These are phyloP conservation scores for Papio anubis DNA, from an alignment of 2,113 vertebrate genomes.

Conservation along the genomic window DNA sequence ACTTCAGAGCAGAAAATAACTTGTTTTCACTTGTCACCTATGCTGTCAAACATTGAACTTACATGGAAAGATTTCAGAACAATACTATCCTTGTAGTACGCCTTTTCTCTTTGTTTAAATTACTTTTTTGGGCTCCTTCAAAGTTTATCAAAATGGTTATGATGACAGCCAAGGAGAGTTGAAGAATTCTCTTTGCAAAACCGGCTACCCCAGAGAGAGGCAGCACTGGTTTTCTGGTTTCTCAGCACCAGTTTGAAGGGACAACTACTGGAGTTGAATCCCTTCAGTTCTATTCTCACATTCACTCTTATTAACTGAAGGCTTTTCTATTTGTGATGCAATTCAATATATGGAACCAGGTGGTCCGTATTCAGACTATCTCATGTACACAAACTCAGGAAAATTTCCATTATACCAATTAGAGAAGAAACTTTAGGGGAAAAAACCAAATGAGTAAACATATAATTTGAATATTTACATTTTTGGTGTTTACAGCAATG, in stretches of 20 bases:
- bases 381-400: neutral
- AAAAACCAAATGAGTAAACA: neutral
- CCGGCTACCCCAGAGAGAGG: neutral
- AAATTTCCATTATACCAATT: neutral
- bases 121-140: neutral
- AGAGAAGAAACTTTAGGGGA: neutral
- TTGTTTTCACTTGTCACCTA: neutral
- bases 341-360: neutral
- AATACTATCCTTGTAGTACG: neutral
- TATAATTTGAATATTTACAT: neutral
- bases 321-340: neutral
- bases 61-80: neutral
- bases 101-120: constrained; percentile 10
- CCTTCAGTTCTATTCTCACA: neutral
- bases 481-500: neutral
- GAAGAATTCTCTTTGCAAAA: neutral
- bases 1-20: neutral
- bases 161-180: neutral
- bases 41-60: neutral
- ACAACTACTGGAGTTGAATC: neutral
- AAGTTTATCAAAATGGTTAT: neutral
- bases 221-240: neutral
- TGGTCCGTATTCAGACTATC: neutral
- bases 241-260: neutral
- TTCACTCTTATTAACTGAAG: neutral